Evolutionary conservation across 2,888 invertebrate genomes (phyloP).

Genomic region (Gonocerus acuteangulatus): DNA sequence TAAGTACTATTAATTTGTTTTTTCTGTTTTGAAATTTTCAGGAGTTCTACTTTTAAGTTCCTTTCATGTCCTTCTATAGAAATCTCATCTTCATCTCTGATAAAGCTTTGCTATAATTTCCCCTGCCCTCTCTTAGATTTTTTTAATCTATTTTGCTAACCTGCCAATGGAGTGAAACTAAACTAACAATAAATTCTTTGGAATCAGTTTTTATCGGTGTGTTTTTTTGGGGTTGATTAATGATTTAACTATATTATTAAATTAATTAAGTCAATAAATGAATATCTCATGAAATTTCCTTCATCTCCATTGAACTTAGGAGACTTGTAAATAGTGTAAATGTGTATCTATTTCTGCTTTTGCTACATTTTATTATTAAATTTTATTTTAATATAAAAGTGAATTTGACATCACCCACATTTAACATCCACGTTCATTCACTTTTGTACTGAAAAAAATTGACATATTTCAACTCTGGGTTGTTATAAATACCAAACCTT

Average conservation of each 20-base stretch:
- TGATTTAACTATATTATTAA: too few relatives aligned
- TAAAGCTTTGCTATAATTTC: neutral
- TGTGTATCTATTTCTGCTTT: too few relatives aligned
- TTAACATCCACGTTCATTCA: slow-evolving; percentile 14
- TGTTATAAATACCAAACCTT: neutral
- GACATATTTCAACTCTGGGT: neutral
- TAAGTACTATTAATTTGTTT: neutral
- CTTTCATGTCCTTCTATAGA: too few relatives aligned
- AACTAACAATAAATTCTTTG: too few relatives aligned
- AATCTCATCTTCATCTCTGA: neutral
- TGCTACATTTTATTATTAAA: neutral
- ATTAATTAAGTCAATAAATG: neutral
- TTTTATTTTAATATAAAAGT: slow-evolving; percentile 7
- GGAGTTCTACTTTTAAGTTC: slow-evolving; percentile 13
- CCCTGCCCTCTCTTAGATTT: too few relatives aligned
- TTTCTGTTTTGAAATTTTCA: slow-evolving; percentile 11
- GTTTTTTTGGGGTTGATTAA: too few relatives aligned
- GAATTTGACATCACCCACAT: slow-evolving; percentile 10
- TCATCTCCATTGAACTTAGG: neutral
- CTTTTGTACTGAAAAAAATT: slow-evolving; percentile 6
- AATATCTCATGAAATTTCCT: slow-evolving; percentile 16
- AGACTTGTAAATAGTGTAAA: slow-evolving; percentile 12
- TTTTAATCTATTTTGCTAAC: neutral
- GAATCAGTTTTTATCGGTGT: too few relatives aligned
- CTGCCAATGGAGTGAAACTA: neutral